phyloP scores from a whole-genome alignment of 2,797 vertebrate genomes.

The Triplophysa bombifrons region DNA sequence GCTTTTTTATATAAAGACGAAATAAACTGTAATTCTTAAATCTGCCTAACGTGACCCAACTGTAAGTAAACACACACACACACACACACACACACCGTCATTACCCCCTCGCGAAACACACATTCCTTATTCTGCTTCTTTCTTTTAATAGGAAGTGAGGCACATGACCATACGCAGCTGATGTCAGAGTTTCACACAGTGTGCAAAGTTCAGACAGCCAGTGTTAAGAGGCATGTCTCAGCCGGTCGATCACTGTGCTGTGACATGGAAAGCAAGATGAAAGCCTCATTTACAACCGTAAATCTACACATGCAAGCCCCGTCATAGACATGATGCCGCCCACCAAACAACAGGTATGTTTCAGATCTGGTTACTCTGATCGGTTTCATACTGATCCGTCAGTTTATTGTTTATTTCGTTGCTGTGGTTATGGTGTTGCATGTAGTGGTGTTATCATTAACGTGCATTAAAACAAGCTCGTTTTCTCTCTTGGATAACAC shows the following conservation, averaged over 20 bases:
- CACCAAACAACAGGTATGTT: constrained; percentile 49
- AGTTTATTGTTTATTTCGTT: neutral
- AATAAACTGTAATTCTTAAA: neutral
- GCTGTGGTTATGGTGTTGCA: constrained; percentile 1
- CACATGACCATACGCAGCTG: constrained; percentile 79
- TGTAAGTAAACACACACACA: neutral
- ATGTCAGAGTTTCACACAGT: constrained; percentile 68
- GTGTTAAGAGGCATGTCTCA: constrained; percentile 60
- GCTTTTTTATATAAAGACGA: neutral
- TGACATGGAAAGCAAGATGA: constrained; percentile 61
- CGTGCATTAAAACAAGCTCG: neutral
- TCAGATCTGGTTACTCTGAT: neutral
- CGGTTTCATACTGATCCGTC: neutral
- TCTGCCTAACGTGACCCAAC: neutral
- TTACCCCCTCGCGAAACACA: neutral
- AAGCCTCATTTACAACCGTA: constrained; percentile 10
- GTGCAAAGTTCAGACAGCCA: constrained; percentile 76
- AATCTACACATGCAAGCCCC: neutral
- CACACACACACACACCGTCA: neutral
- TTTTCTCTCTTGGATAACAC: constrained; percentile 21
- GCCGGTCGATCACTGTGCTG: constrained; percentile 60
- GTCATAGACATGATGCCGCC: constrained; percentile 44
- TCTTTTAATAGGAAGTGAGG: constrained; percentile 71
- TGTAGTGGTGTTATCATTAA: neutral
- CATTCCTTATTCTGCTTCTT: constrained; percentile 74